These are phyloP conservation scores for Calonectris borealis DNA, from an alignment of 2,113 vertebrate species.

Conservation along the genomic window DNA sequence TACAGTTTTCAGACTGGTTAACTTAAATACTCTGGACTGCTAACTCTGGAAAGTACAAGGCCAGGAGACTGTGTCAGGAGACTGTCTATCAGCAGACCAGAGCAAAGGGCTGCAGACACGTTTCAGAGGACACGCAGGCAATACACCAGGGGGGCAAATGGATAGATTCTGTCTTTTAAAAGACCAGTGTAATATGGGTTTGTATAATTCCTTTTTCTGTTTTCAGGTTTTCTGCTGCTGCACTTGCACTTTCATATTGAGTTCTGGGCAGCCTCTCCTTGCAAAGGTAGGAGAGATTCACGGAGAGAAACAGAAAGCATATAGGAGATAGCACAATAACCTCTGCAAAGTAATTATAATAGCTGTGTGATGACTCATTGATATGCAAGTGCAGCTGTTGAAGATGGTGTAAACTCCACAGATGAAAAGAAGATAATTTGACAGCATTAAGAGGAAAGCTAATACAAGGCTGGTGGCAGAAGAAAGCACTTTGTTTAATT, in stretches of 20 bases:
- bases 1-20: background rate
- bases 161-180: accelerated
- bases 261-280: background rate
- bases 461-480: background rate
- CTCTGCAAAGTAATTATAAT: background rate
- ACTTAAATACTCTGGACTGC: background rate
- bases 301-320: background rate
- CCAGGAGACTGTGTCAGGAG: background rate
- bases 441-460: background rate
- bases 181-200: background rate
- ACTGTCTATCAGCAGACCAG: background rate
- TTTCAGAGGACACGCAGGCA: background rate
- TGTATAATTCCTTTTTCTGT: background rate
- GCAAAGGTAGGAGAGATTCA: background rate
- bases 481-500: background rate
- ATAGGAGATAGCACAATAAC: background rate
- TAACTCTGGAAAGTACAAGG: background rate
- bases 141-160: accelerated
- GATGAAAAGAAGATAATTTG: background rate
- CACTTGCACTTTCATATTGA: background rate
- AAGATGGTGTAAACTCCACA: background rate
- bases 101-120: background rate
- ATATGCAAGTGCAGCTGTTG: background rate
- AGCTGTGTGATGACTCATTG: background rate
- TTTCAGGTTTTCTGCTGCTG: background rate